A percentile compares a stretch with the other conserved stretches of the same genome.
These are phyloP conservation scores for Drymonia ruficornis DNA, from an alignment of 2,888 invertebrate genomes.

Conservation along the genomic window DNA sequence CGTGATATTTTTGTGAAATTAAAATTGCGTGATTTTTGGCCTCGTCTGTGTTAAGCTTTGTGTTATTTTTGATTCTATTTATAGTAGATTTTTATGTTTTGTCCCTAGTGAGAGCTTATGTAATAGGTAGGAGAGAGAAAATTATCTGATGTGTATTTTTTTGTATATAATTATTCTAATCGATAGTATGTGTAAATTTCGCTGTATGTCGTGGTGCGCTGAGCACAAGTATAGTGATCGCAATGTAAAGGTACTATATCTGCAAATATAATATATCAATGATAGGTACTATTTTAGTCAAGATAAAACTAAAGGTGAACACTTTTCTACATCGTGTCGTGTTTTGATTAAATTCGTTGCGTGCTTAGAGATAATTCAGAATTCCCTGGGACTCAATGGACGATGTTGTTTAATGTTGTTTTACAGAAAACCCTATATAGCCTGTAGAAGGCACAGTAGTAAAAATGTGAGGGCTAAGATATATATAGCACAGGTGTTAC, in stretches of 20 bases:
- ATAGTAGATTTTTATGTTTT: background rate
- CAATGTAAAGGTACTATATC: too few species aligned
- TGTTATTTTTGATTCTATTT: background rate
- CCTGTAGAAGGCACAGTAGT: background rate
- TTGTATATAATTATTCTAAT: too few species aligned
- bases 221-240: too few species aligned
- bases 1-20: constrained; percentile 20
- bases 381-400: background rate
- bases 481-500: too few species aligned
- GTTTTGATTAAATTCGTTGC: constrained; percentile 1
- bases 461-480: background rate
- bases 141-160: too few species aligned
- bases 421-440: background rate
- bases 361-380: background rate
- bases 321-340: background rate
- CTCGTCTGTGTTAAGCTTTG: background rate
- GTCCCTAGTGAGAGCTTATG: too few species aligned
- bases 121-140: too few species aligned
- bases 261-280: too few species aligned
- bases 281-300: too few species aligned
- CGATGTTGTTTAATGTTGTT: background rate
- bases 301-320: background rate
- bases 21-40: constrained; percentile 22
- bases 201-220: too few species aligned
- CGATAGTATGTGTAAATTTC: too few species aligned